Base-by-base conservation (phyloP, 2,888 invertebrate genomes). In the Lithophane leautieri region DNA sequence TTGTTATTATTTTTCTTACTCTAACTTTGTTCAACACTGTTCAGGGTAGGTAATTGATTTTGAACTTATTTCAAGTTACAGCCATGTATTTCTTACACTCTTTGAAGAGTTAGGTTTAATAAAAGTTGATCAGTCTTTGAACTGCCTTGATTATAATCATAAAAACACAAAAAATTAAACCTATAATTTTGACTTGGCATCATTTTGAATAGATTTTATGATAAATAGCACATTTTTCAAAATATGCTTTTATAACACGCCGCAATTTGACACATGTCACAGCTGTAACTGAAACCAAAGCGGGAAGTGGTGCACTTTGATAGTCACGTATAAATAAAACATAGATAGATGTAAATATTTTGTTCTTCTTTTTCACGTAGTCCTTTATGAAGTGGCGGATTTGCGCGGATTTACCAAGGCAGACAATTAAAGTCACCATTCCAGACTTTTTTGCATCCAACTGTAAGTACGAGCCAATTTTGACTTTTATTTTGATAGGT, bases 331-430 rank as follows among this genome's bases (percentile, higher is more conserved):
- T n/a, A 60, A 73, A 52, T 44, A 9, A 62, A 62, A n/a, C n/a
- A 28, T 47, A 47, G 40, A 34, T 54, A 65, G 60, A 78, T 66
- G 28, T 66, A 61, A 56, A 78, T 73, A 73, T 56, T 34, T 16
- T 19, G 8, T 50, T 34, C 1, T 73, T 56, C 25, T 79, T n/a
- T 79, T 73, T 52, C 50, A 67, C 50, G 50, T 79, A 78, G 73
- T 67, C 7, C 9, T 52, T n/a, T 19, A 12, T 61, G 28, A 11
- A 22, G 7, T 66, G 40, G 40, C 52, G 65, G 56, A 14, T 54
- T 40, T n/a, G 4, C 9, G 22, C 22, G 77, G 14, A 16, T n/a
- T 22, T 60, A 11, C 11, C 25, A 54, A 58, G 12, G 25, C 40
- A 68, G 40, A 54, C 54, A 50, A 14, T 56, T 28, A 42, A 0